Evolutionary conservation across 2,888 invertebrate species (phyloP), one percentile per base, ranked within the genome.

Genomic region (Platycnemis pennipes): DNA sequence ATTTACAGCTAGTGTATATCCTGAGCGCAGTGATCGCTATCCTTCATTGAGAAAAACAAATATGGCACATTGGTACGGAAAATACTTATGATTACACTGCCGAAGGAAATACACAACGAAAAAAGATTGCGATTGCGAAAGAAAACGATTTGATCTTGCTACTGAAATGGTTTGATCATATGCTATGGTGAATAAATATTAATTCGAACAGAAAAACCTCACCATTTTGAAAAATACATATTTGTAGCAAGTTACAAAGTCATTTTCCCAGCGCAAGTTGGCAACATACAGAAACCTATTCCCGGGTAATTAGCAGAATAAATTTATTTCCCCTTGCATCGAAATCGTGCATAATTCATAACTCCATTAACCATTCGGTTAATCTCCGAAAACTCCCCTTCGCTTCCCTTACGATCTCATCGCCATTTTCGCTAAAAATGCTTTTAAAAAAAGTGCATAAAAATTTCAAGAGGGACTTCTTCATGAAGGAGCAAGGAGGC

Each of bases 351-450:
- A 91, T 91, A 69, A 91, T 91, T 91, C 91, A 91, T 69, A 53
- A 91, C 45, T 69, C 44, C 56, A 91, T 91, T 69, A 91, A 56
- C 45, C 63, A 42, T 44, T 63, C 42, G 63, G 91, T 91, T 91
- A 91, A 91, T 91, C 91, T 91, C 53, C 44, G 44, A 56, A 22
- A 91, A 91, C 69, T 42, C 63, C 11, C 45, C n/a, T n/a, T 37
- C 77, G 5, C 63, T 26, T n/a, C 26, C 22, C 77, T 77, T 77
- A 77, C 31, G 37, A 77, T 37, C 31, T 37, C 31, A 11, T 77
- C 22, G 37, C 77, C 77, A 37, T 37, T 77, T 77, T 37, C 37
- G 37, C 31, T 37, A 11, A 91, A 91, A 91, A 91, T 8, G 77
- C n/a, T n/a, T n/a, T n/a, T n/a, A n/a, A 11, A 91, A 91, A 63